These are phyloP conservation scores for Zygogramma bicolorata DNA, from an alignment of 2,888 invertebrate genomes.

Conservation along the genomic window DNA sequence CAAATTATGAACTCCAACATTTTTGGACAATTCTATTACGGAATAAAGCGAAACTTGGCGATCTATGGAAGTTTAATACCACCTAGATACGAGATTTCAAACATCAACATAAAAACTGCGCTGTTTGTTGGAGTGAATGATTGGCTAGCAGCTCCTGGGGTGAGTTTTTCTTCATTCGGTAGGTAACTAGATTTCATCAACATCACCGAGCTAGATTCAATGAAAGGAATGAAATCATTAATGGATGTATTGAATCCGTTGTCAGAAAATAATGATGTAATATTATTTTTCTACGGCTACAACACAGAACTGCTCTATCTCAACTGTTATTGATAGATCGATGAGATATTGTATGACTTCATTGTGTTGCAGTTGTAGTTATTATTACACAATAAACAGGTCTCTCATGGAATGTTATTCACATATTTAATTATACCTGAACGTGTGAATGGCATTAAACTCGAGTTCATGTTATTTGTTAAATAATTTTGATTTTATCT, in stretches of 20 bases:
- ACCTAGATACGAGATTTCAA: slow-evolving; percentile 15
- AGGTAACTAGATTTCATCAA: too few species aligned
- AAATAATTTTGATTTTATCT: too few species aligned
- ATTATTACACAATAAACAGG: too few species aligned
- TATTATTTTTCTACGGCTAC: neutral
- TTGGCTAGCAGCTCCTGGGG: slow-evolving; percentile 15
- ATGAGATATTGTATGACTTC: too few species aligned
- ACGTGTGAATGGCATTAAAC: too few species aligned
- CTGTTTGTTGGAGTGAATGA: slow-evolving; percentile 19
- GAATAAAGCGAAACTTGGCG: neutral
- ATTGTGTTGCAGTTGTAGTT: too few species aligned
- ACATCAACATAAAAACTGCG: slow-evolving; percentile 16
- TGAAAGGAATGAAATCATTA: too few species aligned
- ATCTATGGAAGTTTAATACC: slow-evolving; percentile 5
- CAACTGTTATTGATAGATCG: too few species aligned
- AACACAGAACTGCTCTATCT: neutral
- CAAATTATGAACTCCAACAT: neutral
- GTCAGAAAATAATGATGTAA: neutral
- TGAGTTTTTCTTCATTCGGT: neutral
- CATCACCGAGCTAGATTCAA: too few species aligned
- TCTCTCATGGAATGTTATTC: too few species aligned
- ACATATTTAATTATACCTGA: too few species aligned
- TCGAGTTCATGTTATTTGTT: too few species aligned
- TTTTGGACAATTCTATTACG: slow-evolving; percentile 25
- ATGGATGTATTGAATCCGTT: neutral